Evolutionary conservation across 2,797 vertebrate genomes (phyloP), one percentile per base, ranked within the genome.

Genomic region (Spondyliosoma cantharus): DNA sequence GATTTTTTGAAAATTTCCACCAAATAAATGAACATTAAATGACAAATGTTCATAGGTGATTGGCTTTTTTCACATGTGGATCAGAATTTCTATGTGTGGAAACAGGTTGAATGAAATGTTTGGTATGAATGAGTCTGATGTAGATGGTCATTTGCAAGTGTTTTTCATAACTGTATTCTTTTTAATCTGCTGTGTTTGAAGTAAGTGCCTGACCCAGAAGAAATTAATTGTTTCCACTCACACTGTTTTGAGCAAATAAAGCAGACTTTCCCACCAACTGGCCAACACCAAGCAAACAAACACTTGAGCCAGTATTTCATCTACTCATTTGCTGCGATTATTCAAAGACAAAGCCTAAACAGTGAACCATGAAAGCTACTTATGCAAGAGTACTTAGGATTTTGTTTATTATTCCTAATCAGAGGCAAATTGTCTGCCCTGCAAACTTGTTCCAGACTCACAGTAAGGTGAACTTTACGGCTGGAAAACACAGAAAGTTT

Each of bases 381-480:
- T 93, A 93, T 78, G 72, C 57, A 81, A 83, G 65, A 71, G 83
- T 80, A 90, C 78, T 80, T 77, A 77, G 84, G 82, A 83, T 92
- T 89, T 93, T 81, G 84, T 89, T 88, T 81, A 80, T 89, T 91
- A 93, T 89, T 92, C 88, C 85, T 89, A 84, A 91, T 91, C 88
- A 71, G 79, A 84, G 77, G 85, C 57, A 91, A 91, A 90, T 52
- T 84, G 82, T 88, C 89, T 86, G 76, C 54, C 71, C 74, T 76
- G 76, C 63, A 80, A 87, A 85, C 57, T 7, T 67, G 58, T 70
- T 65, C 69, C 69, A 62, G 71, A 86, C 85, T 88, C 77, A 74
- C 73, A 72, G 63, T 67, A 86, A 82, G 82, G 85, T 89, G 88
- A 93, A 91, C 82, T 86, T 86, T 88, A 75, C 83, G 80, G 86